Conservation (phyloP, 2,797 vertebrate species). For the Acanthis flammea region DNA sequence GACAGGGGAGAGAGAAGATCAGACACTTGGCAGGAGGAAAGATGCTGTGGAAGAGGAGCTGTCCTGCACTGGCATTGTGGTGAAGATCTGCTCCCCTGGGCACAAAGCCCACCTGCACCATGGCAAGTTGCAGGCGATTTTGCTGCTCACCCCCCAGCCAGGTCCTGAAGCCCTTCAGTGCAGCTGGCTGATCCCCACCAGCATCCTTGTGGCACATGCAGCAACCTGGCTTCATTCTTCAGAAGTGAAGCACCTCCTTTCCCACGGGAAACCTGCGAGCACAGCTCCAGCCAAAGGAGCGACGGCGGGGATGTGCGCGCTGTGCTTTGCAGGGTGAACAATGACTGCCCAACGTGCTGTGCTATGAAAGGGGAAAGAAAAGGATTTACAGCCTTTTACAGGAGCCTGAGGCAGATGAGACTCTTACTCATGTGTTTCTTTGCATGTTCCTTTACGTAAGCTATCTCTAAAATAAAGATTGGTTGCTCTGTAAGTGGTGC, state of each 20-base stretch:
- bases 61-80: fast-evolving
- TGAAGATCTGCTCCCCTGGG: neutral
- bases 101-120: neutral
- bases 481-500: neutral
- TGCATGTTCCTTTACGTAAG: conserved; percentile 53
- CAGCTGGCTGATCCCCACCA: neutral
- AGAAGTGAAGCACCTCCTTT: neutral
- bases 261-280: conserved; percentile 9
- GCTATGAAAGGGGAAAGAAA: neutral
- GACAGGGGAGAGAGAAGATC: neutral
- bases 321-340: neutral
- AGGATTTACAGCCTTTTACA: neutral
- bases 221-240: neutral
- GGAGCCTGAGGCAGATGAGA: conserved; percentile 16
- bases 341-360: neutral
- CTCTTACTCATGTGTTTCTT: conserved; percentile 32
- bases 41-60: neutral
- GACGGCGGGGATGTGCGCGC: fast-evolving
- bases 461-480: conserved; percentile 41
- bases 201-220: neutral
- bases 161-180: neutral
- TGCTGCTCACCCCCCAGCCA: neutral
- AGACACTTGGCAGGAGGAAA: neutral
- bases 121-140: neutral
- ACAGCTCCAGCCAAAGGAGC: conserved; percentile 8